Evolutionary conservation across 1,140 invertebrate genomes (phyloP).

Genomic region (Zaprionus capensis): DNA sequence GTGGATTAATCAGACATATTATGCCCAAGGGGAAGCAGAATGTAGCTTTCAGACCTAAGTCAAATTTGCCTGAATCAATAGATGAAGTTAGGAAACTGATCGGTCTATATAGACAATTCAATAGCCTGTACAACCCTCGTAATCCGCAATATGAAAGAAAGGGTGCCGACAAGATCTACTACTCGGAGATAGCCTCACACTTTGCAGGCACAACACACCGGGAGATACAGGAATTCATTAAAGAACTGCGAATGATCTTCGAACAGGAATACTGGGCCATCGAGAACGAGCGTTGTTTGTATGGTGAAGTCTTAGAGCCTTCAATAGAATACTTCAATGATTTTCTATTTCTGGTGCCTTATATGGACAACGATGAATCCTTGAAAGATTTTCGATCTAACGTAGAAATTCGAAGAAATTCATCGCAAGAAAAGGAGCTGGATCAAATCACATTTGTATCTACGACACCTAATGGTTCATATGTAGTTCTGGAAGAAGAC

Average conservation of each 20-base stretch:
- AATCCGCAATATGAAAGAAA: conserved; percentile 50
- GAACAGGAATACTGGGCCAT: conserved; percentile 53
- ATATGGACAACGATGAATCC: background rate
- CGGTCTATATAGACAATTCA: conserved; percentile 38
- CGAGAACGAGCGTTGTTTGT: background rate
- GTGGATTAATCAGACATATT: conserved; percentile 8
- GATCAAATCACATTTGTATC: background rate
- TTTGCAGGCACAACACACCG: conserved; percentile 24
- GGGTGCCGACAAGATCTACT: conserved; percentile 46
- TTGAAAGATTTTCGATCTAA: background rate
- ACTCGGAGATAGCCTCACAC: conserved; percentile 29
- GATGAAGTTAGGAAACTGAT: conserved; percentile 50
- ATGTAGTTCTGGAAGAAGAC: background rate
- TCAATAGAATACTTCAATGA: conserved; percentile 60
- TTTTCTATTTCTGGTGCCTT: conserved; percentile 56
- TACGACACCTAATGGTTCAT: background rate
- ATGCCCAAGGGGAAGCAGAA: background rate
- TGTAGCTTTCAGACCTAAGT: background rate
- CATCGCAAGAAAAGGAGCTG: background rate
- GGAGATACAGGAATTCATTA: conserved; percentile 28
- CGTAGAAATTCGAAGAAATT: background rate
- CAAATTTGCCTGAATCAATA: background rate
- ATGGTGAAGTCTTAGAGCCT: conserved; percentile 23
- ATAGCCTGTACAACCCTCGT: conserved; percentile 52
- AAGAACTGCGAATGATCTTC: conserved; percentile 37